Evolutionary conservation across 1,140 invertebrate species (phyloP).

Genomic region (Musca domestica): DNA sequence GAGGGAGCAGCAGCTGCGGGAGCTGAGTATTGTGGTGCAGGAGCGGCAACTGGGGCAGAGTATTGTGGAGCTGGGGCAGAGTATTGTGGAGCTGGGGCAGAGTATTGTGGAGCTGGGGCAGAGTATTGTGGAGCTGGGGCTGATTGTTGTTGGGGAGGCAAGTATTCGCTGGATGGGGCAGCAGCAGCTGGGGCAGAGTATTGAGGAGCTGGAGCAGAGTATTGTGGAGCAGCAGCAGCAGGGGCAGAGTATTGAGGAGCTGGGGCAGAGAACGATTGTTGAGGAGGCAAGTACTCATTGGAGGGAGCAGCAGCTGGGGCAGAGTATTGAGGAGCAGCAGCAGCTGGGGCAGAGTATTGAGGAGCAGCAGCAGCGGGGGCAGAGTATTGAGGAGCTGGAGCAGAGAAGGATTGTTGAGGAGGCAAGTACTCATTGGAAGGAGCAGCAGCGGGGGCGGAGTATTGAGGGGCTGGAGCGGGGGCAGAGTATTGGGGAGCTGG

Average conservation of each 20-base stretch:
- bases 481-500: conserved; percentile 21
- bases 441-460: conserved; percentile 31
- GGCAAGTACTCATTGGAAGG: too few relatives aligned
- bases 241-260: conserved; percentile 21
- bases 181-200: conserved; percentile 6
- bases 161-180: conserved; percentile 13
- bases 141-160: conserved; percentile 2
- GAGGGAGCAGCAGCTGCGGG: conserved; percentile 13
- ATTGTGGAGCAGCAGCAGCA: conserved; percentile 10
- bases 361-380: conserved; percentile 27
- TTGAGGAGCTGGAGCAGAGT: conserved; percentile 15
- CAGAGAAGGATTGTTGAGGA: conserved; percentile 17
- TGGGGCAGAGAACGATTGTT: conserved; percentile 19
- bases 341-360: conserved; percentile 23
- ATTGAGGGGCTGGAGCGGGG: conserved; percentile 24
- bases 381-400: conserved; percentile 34
- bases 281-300: too few relatives aligned
- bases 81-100: conserved; percentile 15
- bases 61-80: conserved; percentile 7
- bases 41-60: conserved; percentile 5
- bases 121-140: conserved; percentile 4
- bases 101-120: conserved; percentile 7
- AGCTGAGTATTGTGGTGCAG: background rate
- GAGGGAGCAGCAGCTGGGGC: conserved; percentile 25
- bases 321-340: conserved; percentile 21